phyloP scores from a whole-genome alignment of 2,888 invertebrate genomes.

The Iphiclides podalirius region DNA sequence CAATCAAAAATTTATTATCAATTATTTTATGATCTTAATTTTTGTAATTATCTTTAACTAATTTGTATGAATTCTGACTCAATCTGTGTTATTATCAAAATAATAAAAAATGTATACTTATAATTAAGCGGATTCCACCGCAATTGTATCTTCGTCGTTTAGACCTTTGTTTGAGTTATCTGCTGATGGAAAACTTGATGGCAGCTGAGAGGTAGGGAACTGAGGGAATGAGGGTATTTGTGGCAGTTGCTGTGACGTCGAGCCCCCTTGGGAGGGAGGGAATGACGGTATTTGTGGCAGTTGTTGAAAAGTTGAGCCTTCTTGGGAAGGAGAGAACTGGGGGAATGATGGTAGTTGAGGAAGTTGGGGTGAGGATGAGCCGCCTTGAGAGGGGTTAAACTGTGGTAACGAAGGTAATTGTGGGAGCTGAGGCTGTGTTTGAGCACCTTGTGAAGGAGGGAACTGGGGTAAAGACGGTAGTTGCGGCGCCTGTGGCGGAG shows the following conservation, averaged over 20 bases:
- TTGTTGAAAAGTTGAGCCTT: constrained; percentile 30
- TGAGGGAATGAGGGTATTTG: constrained; percentile 27
- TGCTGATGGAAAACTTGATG: constrained; percentile 48
- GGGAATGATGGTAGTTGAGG: constrained; percentile 27
- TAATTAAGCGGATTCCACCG: constrained; percentile 60
- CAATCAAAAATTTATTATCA: too few relatives aligned
- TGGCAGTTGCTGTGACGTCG: constrained; percentile 34
- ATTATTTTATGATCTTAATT: too few relatives aligned
- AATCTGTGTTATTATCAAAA: too few relatives aligned
- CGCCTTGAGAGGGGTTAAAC: not conserved
- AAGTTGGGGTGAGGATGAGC: constrained; percentile 24
- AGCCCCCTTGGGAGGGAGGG: constrained; percentile 7
- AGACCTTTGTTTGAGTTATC: constrained; percentile 47
- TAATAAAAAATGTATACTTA: not conserved
- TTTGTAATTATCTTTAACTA: too few relatives aligned
- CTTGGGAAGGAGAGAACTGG: constrained; percentile 23
- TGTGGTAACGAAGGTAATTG: constrained; percentile 35
- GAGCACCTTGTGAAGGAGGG: constrained; percentile 34
- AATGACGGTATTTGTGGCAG: constrained; percentile 37
- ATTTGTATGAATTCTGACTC: too few relatives aligned
- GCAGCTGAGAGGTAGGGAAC: constrained; percentile 13
- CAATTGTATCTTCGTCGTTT: constrained; percentile 67
- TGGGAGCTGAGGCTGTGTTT: constrained; percentile 23
- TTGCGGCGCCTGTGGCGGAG: constrained; percentile 33
- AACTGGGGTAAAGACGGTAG: constrained; percentile 36